These are phyloP conservation scores for Hemibagrus guttatus DNA, from an alignment of 2,797 vertebrate species.

Conservation along the genomic window DNA sequence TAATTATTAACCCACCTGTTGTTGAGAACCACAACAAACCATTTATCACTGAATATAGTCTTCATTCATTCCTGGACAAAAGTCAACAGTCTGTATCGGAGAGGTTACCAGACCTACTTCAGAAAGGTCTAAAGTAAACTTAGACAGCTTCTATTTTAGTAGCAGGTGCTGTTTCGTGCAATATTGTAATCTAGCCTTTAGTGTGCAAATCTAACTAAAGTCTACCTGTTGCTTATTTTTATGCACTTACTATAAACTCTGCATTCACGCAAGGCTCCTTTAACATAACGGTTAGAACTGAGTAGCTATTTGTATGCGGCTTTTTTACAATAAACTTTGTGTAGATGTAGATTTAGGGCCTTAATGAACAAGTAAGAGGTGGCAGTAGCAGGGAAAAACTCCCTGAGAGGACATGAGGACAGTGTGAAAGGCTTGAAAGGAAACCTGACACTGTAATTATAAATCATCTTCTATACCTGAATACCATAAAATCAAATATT, in stretches of 20 bases:
- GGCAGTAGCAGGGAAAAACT: neutral
- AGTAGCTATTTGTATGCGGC: neutral
- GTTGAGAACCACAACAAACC: neutral
- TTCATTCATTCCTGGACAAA: neutral
- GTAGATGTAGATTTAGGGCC: neutral
- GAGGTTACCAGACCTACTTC: slow-evolving; percentile 6
- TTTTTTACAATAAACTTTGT: neutral
- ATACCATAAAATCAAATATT: neutral
- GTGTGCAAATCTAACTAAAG: neutral
- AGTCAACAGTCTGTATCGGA: neutral
- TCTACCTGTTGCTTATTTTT: neutral
- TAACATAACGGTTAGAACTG: neutral
- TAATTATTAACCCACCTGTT: neutral
- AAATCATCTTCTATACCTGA: neutral
- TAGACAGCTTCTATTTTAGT: neutral
- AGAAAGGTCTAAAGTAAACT: neutral
- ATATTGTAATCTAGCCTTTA: neutral
- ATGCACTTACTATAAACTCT: neutral
- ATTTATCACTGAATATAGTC: neutral
- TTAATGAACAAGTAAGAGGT: neutral
- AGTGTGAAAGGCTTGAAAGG: neutral
- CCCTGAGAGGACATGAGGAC: neutral
- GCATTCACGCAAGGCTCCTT: neutral
- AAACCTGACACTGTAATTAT: neutral
- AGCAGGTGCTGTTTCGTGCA: neutral